These are phyloP conservation scores for Mesorhabditis sp. DNA, from an alignment of 2,888 invertebrate species.

Conservation along the genomic window DNA sequence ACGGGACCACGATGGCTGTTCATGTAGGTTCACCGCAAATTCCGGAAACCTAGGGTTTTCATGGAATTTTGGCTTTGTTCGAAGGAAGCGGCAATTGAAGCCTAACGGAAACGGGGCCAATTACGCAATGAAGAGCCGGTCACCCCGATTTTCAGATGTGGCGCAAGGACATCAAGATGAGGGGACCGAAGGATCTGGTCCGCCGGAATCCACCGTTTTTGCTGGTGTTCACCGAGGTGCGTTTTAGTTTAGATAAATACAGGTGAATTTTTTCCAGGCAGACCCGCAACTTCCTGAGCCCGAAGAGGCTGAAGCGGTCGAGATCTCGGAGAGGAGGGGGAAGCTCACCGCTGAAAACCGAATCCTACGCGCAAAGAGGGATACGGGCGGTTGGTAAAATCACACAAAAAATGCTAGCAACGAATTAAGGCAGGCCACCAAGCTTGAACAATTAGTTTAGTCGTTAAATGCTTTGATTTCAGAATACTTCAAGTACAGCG, in stretches of 20 bases:
- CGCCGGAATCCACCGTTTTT: neutral
- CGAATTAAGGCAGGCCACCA: too few relatives aligned
- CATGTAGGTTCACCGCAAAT: neutral
- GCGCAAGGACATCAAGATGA: slow-evolving; percentile 2
- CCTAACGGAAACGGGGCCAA: too few relatives aligned
- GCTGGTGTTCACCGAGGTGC: neutral
- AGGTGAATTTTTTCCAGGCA: neutral
- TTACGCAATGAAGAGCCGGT: too few relatives aligned
- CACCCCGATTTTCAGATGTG: neutral
- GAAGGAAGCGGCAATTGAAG: too few relatives aligned
- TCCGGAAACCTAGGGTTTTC: too few relatives aligned
- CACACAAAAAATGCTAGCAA: too few relatives aligned
- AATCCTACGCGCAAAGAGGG: neutral
- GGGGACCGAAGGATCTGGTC: neutral
- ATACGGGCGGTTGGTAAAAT: neutral
- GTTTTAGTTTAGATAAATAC: neutral
- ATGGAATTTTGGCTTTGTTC: neutral
- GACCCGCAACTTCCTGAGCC: neutral
- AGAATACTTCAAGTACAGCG: slow-evolving; percentile 6
- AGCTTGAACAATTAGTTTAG: too few relatives aligned
- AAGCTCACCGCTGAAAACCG: neutral
- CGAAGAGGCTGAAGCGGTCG: neutral
- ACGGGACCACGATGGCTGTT: neutral
- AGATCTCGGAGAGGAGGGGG: neutral
- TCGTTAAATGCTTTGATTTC: neutral